Base-by-base conservation (phyloP, 2,113 vertebrate species). In the Cervus canadensis region DNA sequence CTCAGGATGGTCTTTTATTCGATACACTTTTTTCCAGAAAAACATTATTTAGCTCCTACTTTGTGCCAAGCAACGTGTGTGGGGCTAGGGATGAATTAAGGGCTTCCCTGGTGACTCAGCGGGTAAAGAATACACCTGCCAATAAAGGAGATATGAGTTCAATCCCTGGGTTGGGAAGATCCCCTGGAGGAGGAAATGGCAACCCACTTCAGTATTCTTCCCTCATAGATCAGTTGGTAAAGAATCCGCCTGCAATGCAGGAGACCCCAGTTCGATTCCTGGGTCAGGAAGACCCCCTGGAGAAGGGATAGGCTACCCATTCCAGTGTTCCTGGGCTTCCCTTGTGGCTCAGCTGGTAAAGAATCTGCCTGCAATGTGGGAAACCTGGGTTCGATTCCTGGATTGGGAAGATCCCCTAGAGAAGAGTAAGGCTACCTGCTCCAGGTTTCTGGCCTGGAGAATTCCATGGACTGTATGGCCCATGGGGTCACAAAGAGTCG, bases 291-390 rank as follows among this genome's bases (percentile, higher is more conserved):
- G 67, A 40, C 12, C 10, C 0, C 1, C 67, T 71, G 10, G 11
- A 40, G 19, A 71, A 40, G n/a, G 10, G n/a, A 40, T 3, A 71
- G n/a, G 67, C 67, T 71, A 6, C 67, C n/a, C 67, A 40, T 19
- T 71, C 19, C 10, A 71, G n/a, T 12, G 0, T 23, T 71, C n/a
- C 3, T 40, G 23, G 71, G 36, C 23, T 43, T 76, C 71, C 1
- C 36, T 76, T 13, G 23, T 43, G 36, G 3, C 1, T 76, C 23
- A 26, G 6, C 23, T 40, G n/a, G 71, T 14, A 43, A 76, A 43
- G 21, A 76, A 43, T 26, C 0, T 2, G 2, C 19, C 67, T 2
- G 0, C 67, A 40, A 13, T 40, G 67, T 0, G 2, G 23, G 71
- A 76, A 3, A 76, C 11, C 36, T 26, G 40, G 23, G 40, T 43